A percentile compares a stretch with the other conserved stretches of the same genome.
Conservation (phyloP, 2,888 invertebrate genomes). For the Coelogynopora nodosa region DNA sequence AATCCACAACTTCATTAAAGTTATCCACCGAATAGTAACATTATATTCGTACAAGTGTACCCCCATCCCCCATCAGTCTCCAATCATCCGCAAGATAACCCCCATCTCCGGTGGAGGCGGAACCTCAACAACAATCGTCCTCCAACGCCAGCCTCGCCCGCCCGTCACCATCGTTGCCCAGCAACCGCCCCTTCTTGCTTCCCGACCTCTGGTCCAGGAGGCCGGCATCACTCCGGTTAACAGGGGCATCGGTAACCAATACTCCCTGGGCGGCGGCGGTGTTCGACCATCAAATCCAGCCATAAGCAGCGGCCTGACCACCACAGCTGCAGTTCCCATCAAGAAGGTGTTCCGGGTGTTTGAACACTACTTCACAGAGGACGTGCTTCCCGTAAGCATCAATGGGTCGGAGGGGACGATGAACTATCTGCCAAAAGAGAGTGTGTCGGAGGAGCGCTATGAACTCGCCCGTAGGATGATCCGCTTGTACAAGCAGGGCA, state of each 20-base stretch:
- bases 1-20: too few relatives aligned
- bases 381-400: constrained; percentile 5
- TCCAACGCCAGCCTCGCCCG: not conserved
- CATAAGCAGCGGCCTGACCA: too few relatives aligned
- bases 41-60: too few relatives aligned
- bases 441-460: not conserved
- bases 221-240: too few relatives aligned
- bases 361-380: constrained; percentile 31
- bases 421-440: not conserved
- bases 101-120: not conserved
- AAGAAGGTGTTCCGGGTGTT: constrained; percentile 24
- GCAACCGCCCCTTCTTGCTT: not conserved
- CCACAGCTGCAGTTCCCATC: not conserved
- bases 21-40: too few relatives aligned
- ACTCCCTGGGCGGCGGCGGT: too few relatives aligned
- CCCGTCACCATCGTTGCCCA: not conserved
- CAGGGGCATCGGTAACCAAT: too few relatives aligned
- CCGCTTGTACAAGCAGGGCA: not conserved
- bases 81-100: not conserved
- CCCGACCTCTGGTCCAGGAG: not conserved
- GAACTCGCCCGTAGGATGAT: constrained; percentile 30
- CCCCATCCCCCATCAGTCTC: not conserved
- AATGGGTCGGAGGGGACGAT: not conserved
- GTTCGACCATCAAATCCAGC: too few relatives aligned
- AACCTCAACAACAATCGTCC: not conserved